These are phyloP conservation scores for Cryptocheilus praepositus DNA, from an alignment of 2,888 invertebrate species.

Conservation along the genomic window DNA sequence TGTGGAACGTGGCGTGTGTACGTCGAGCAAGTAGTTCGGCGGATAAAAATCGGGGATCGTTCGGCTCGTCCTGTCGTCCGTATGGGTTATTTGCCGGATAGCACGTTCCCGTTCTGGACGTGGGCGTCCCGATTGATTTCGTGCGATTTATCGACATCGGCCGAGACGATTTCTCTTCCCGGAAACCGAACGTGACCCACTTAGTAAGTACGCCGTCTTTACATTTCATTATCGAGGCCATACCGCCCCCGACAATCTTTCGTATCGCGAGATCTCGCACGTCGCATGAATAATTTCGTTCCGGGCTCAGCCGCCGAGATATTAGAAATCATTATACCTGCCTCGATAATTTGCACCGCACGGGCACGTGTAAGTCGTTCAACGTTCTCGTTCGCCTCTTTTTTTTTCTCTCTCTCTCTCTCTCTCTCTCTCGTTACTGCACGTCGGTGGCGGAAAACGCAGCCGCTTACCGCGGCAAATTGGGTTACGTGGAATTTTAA, in stretches of 20 bases:
- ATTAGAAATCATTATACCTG: constrained; percentile 11
- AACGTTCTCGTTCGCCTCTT: too few species aligned
- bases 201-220: too few species aligned
- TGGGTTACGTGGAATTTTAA: too few species aligned
- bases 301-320: constrained; percentile 3
- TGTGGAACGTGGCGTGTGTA: constrained; percentile 1
- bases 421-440: too few species aligned
- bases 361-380: neutral
- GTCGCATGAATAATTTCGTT: constrained; percentile 41
- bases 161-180: too few species aligned
- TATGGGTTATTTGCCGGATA: neutral
- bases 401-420: too few species aligned
- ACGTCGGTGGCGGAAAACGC: too few species aligned
- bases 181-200: too few species aligned
- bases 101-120: neutral
- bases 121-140: neutral
- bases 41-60: constrained; percentile 10
- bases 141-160: constrained; percentile 3
- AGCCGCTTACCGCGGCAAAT: too few species aligned
- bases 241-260: neutral
- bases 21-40: neutral
- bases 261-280: neutral
- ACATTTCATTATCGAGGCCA: too few species aligned
- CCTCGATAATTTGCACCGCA: constrained; percentile 17
- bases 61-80: neutral